A percentile compares a stretch with the other conserved stretches of the same genome.
Evolutionary conservation across 2,113 vertebrate genomes (phyloP).

Genomic region (Tragelaphus strepsiceros): DNA sequence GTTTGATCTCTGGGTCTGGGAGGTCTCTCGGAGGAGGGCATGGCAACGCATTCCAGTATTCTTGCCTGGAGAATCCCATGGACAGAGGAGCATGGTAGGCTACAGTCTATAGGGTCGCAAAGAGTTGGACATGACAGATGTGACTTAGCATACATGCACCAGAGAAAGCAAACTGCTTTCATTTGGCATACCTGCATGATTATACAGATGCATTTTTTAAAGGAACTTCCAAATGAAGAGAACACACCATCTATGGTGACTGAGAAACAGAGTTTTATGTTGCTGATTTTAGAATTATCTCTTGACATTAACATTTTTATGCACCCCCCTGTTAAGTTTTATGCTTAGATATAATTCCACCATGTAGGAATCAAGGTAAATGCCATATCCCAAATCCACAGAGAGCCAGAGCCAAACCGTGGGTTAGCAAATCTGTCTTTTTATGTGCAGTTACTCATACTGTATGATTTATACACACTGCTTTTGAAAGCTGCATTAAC

Average conservation of each 20-base stretch:
- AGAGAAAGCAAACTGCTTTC: not conserved
- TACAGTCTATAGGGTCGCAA: not conserved
- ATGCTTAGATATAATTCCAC: constrained; percentile 57
- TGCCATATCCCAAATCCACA: constrained; percentile 40
- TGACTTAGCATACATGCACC: not conserved
- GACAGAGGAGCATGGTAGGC: not conserved
- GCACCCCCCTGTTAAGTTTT: constrained; percentile 74
- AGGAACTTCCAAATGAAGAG: constrained; percentile 55
- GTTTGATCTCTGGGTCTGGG: not conserved
- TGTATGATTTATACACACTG: constrained; percentile 60
- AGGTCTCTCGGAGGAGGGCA: not conserved
- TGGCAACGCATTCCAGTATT: not conserved
- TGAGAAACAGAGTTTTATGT: constrained; percentile 53
- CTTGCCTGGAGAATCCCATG: not conserved
- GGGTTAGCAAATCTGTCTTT: constrained; percentile 49
- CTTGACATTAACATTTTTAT: constrained; percentile 77
- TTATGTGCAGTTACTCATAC: constrained; percentile 52
- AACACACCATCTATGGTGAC: constrained; percentile 53
- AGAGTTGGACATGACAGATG: not conserved
- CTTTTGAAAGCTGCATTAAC: constrained; percentile 43
- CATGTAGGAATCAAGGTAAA: constrained; percentile 62
- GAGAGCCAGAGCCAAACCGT: not conserved
- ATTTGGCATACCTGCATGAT: not conserved
- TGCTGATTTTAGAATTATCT: constrained; percentile 75
- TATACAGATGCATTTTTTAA: not conserved